phyloP scores from a whole-genome alignment of 2,797 vertebrate genomes.

The Myripristis murdjan region DNA sequence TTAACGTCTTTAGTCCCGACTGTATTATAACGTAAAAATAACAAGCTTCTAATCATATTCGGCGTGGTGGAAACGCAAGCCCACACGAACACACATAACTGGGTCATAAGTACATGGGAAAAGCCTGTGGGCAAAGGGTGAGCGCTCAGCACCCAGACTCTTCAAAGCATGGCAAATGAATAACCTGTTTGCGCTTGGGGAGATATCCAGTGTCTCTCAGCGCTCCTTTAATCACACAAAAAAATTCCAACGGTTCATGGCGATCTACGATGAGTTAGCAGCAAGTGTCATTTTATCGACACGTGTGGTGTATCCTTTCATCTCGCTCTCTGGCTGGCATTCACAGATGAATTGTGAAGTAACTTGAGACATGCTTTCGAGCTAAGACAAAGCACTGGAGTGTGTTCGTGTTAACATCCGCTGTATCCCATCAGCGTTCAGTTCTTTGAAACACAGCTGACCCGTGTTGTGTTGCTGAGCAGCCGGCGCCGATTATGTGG shows the following conservation, averaged over 20 bases:
- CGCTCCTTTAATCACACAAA: conserved; percentile 55
- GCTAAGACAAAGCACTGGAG: conserved; percentile 31
- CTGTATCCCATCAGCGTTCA: conserved; percentile 20
- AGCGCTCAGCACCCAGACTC: conserved; percentile 53
- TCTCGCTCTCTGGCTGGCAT: conserved; percentile 33
- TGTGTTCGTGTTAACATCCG: conserved; percentile 21
- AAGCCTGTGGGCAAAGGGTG: conserved; percentile 60
- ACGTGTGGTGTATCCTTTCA: conserved; percentile 45
- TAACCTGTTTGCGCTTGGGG: conserved; percentile 49
- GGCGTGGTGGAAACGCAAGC: conserved; percentile 47
- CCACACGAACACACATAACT: conserved; percentile 48
- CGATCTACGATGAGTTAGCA: conserved; percentile 29
- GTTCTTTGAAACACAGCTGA: conserved; percentile 48
- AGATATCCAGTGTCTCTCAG: conserved; percentile 53
- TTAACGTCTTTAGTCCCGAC: conserved; percentile 40
- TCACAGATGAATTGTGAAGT: conserved; percentile 56
- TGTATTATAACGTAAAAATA: conserved; percentile 48
- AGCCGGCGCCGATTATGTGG: conserved; percentile 96
- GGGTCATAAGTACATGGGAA: conserved; percentile 66
- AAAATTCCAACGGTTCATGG: conserved; percentile 46
- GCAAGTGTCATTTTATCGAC: conserved; percentile 43
- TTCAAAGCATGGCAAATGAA: conserved; percentile 67
- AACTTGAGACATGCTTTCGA: conserved; percentile 31
- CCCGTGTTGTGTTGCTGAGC: conserved; percentile 55
- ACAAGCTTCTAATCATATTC: conserved; percentile 61